Evolutionary conservation across 2,113 vertebrate genomes (phyloP).

Genomic region (Cyanocitta stelleri): DNA sequence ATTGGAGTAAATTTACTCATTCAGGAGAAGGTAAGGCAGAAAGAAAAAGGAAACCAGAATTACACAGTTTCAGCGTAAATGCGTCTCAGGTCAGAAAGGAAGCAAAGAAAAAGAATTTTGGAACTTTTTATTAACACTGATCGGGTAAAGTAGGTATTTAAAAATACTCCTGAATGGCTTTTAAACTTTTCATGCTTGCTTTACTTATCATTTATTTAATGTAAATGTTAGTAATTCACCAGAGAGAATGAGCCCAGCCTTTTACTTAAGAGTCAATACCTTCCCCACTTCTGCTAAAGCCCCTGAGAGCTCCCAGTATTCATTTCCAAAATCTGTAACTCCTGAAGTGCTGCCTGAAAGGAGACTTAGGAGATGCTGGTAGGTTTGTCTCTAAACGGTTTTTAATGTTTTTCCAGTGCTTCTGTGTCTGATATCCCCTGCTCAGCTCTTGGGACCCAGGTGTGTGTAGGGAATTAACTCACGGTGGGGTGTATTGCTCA

Average conservation of each 20-base stretch:
- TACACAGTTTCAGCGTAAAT: background rate
- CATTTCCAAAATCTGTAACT: background rate
- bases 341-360: background rate
- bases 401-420: background rate
- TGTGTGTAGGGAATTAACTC: background rate
- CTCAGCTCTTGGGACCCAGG: background rate
- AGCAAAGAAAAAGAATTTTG: background rate
- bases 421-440: background rate
- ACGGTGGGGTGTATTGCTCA: fast-evolving
- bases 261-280: background rate
- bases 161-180: background rate
- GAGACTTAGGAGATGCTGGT: background rate
- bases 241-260: background rate
- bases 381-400: background rate
- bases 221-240: constrained; percentile 36
- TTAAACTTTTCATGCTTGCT: background rate
- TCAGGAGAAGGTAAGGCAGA: background rate
- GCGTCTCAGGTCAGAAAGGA: background rate
- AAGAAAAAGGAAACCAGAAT: background rate
- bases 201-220: constrained; percentile 17
- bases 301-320: background rate
- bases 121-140: background rate
- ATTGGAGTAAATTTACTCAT: background rate
- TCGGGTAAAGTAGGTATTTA: background rate
- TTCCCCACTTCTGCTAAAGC: background rate